Percentiles rank a stretch among this genome's conserved stretches.
phyloP scores from a whole-genome alignment of 1,140 invertebrate species.

The Rhynchophorus ferrugineus region DNA sequence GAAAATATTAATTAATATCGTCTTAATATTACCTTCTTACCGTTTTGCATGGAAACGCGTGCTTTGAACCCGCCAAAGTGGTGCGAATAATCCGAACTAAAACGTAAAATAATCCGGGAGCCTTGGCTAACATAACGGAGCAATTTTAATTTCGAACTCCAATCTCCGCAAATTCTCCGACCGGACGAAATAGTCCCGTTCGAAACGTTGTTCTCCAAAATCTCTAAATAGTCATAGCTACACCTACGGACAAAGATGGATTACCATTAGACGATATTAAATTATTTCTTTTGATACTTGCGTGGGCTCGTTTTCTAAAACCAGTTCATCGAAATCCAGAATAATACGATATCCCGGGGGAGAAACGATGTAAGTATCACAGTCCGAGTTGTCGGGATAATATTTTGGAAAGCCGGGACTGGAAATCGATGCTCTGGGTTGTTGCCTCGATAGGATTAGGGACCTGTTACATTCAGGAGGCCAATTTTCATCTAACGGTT shows the following conservation, averaged over 20 bases:
- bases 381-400: constrained; percentile 63
- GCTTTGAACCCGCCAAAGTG: constrained; percentile 63
- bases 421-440: constrained; percentile 50
- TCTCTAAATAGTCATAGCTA: constrained; percentile 63
- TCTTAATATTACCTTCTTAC: constrained; percentile 42
- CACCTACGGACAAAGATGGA: constrained; percentile 46
- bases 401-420: constrained; percentile 61
- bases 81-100: constrained; percentile 64
- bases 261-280: not conserved
- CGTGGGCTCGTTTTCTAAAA: constrained; percentile 60
- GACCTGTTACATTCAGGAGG: constrained; percentile 54
- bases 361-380: constrained; percentile 51
- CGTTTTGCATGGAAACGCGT: constrained; percentile 56
- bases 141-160: constrained; percentile 63
- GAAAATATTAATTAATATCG: not conserved
- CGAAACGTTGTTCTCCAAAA: constrained; percentile 42
- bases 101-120: constrained; percentile 51
- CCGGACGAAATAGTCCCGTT: constrained; percentile 15
- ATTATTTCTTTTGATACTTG: constrained; percentile 43
- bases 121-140: constrained; percentile 52
- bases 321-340: constrained; percentile 61
- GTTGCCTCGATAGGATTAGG: constrained; percentile 48
- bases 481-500: constrained; percentile 38
- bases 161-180: constrained; percentile 61
- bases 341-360: constrained; percentile 52